phyloP scores from a whole-genome alignment of 2,113 vertebrate genomes.

The Turnix velox region DNA sequence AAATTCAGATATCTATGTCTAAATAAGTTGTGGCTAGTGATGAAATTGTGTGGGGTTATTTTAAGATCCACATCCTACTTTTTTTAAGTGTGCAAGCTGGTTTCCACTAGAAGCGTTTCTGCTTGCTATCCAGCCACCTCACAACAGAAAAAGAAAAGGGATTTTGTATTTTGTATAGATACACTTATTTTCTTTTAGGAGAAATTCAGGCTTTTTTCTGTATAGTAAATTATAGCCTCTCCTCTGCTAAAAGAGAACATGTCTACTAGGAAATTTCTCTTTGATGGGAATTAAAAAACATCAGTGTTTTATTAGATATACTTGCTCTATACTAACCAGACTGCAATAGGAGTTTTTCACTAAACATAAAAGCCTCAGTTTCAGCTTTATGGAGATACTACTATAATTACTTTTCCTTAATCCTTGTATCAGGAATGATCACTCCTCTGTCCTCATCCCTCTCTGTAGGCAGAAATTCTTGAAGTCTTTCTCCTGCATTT shows the following conservation, averaged over 20 bases:
- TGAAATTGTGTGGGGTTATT: background rate
- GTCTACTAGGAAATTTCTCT: background rate
- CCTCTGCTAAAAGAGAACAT: background rate
- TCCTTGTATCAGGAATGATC: background rate
- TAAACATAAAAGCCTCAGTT: background rate
- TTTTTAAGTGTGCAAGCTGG: background rate
- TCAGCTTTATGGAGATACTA: background rate
- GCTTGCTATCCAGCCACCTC: background rate
- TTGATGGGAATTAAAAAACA: background rate
- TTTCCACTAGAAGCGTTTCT: background rate
- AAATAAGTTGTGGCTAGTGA: background rate
- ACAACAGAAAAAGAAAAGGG: background rate
- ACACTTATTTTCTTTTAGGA: background rate
- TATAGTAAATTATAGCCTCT: background rate
- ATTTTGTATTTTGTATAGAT: background rate
- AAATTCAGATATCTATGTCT: background rate
- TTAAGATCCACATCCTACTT: background rate
- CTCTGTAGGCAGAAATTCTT: background rate
- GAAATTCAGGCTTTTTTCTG: background rate
- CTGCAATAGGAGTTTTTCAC: background rate
- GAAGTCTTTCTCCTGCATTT: constrained; percentile 3
- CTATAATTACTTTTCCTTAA: background rate
- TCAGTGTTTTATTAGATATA: background rate
- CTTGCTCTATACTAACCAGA: background rate
- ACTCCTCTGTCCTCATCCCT: background rate